Evolutionary conservation across 2,113 vertebrate genomes (phyloP).

Genomic region (Myiopsitta monachus): DNA sequence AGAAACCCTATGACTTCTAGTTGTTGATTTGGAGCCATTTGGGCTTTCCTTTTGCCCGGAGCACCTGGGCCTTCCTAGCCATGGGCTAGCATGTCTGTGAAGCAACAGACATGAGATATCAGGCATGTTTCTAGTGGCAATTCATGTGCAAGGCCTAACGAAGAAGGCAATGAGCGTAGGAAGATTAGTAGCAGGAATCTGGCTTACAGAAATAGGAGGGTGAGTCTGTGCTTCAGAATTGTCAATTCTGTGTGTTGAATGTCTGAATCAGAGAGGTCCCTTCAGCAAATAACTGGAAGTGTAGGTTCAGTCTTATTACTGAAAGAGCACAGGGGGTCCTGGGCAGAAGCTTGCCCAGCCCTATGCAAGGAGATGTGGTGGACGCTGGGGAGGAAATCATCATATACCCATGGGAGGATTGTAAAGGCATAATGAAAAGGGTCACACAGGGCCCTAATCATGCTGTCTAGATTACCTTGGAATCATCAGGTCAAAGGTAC

Average conservation of each 20-base stretch:
- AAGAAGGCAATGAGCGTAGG: neutral
- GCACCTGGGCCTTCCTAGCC: neutral
- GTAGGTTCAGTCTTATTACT: neutral
- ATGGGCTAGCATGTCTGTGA: neutral
- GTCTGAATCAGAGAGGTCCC: neutral
- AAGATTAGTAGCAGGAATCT: neutral
- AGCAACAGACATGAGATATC: neutral
- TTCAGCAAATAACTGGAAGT: neutral
- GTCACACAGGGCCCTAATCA: neutral
- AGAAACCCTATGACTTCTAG: neutral
- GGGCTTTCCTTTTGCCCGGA: neutral
- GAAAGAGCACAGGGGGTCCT: neutral
- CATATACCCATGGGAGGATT: neutral
- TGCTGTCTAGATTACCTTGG: neutral
- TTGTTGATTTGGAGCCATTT: neutral
- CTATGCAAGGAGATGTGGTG: neutral
- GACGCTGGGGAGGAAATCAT: neutral
- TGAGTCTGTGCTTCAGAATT: neutral
- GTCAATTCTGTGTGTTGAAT: neutral
- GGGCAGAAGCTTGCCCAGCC: neutral
- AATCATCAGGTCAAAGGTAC: neutral
- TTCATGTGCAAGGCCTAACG: neutral
- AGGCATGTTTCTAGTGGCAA: neutral
- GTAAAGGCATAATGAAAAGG: neutral
- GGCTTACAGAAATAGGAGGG: neutral